Conservation (phyloP, 2,888 invertebrate genomes). For the Eulithis prunata region DNA sequence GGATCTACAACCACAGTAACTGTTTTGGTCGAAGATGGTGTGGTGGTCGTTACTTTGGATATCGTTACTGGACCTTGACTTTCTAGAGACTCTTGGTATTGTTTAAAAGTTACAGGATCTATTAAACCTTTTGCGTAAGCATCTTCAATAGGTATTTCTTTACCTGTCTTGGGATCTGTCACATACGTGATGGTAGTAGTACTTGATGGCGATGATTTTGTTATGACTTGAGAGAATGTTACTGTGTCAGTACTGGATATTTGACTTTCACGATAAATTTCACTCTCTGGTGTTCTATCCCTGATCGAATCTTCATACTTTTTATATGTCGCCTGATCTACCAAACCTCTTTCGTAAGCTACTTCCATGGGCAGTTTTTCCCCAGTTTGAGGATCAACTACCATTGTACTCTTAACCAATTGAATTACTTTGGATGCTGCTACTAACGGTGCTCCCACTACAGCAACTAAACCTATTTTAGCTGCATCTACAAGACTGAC, state of each 20-base stretch:
- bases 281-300: conserved; percentile 63
- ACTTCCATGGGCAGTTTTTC: conserved; percentile 91
- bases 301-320: conserved; percentile 79
- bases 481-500: conserved; percentile 90
- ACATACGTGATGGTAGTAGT: conserved; percentile 62
- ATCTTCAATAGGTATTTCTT: conserved; percentile 90
- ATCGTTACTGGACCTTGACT: conserved; percentile 39
- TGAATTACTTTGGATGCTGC: conserved; percentile 88
- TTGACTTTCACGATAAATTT: conserved; percentile 47
- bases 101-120: conserved; percentile 48
- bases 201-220: conserved; percentile 33
- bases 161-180: conserved; percentile 90
- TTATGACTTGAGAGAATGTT: conserved; percentile 53
- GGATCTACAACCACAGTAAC: conserved; percentile 86
- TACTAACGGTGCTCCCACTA: conserved; percentile 90
- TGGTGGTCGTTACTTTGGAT: conserved; percentile 68
- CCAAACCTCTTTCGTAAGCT: conserved; percentile 90
- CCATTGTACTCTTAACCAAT: conserved; percentile 86
- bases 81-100: conserved; percentile 35
- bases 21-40: conserved; percentile 51
- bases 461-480: conserved; percentile 90
- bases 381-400: conserved; percentile 91
- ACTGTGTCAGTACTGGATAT: conserved; percentile 49
- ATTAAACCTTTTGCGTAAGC: conserved; percentile 88
- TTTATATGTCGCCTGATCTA: conserved; percentile 83